Base-by-base conservation (phyloP, 2,797 vertebrate species). In the Monodelphis domestica region DNA sequence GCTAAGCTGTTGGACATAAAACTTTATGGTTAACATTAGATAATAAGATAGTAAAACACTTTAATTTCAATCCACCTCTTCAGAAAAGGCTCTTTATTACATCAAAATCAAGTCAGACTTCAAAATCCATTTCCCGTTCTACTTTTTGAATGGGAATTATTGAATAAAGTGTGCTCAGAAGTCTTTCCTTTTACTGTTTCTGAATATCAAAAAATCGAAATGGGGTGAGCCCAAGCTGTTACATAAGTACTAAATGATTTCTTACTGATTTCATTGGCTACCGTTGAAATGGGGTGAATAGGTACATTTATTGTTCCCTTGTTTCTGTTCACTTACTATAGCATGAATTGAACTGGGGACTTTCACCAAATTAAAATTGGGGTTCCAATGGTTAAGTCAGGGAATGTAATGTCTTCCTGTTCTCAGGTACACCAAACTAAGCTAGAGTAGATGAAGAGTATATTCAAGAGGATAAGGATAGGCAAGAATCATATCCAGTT, bases 31-130 rank as follows among this genome's bases (percentile, higher is more conserved):
- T 95, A 97, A 97, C 45, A 95, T 96, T 95, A 97, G 94, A 96
- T 96, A 96, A 97, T 94, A 96, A 97, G 88, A 96, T 93, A 98
- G 96, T 97, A 98, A 97, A 98, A 97, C 89, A 53, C 10, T 96
- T 95, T 95, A 95, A 97, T 97, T 93, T 96, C 97, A 97, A 97
- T 96, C 89, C 90, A 57, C 7, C 94, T 95, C 93, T 92, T 93
- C 89, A 97, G 93, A 96, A 96, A 97, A 96, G 87, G 0, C 92
- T 95, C 54, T 38, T 96, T 90, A 93, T 96, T 94, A 91, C 96
- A 54, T 0, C 0, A 51, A 95, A 95, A 93, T 97, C 6, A 89
- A 96, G 29, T 54, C 90, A 59, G 52, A 93, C 50, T 97, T 97
- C 50, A 95, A 97, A 97, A 97, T 95, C 95, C 94, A 92, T 96